phyloP scores from a whole-genome alignment of 1,140 invertebrate genomes.

The Lordiphosa clarofinis region DNA sequence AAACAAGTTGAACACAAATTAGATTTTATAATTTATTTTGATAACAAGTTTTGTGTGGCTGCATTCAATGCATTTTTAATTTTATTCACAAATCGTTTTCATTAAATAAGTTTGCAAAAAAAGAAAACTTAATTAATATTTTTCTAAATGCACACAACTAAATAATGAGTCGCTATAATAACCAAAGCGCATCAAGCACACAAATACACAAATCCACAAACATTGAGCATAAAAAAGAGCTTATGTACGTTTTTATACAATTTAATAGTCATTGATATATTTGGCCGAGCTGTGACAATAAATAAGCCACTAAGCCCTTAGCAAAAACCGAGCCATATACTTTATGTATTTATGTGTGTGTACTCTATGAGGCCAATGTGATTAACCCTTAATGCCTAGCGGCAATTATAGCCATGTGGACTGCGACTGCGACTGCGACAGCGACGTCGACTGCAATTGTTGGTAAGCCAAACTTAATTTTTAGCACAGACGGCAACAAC shows the following conservation, averaged over 20 bases:
- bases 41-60: too few species aligned
- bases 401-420: constrained; percentile 70
- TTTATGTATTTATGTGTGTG: constrained; percentile 35
- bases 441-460: constrained; percentile 31
- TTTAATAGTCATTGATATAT: constrained; percentile 30
- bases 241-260: background rate
- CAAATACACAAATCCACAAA: constrained; percentile 1
- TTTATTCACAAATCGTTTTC: too few species aligned
- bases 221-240: background rate
- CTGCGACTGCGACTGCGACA: constrained; percentile 7
- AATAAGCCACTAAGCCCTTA: constrained; percentile 22
- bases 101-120: too few species aligned
- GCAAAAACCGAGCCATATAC: constrained; percentile 6
- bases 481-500: constrained; percentile 73
- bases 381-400: constrained; percentile 72
- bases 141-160: too few species aligned
- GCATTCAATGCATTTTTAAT: too few species aligned
- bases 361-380: constrained; percentile 47
- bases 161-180: too few species aligned
- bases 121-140: too few species aligned
- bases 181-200: background rate
- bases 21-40: too few species aligned
- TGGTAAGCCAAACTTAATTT: constrained; percentile 60
- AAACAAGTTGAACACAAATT: too few species aligned
- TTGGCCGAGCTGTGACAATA: constrained; percentile 37